Base-by-base conservation (phyloP, 2,888 invertebrate species). In the Hirtodrosophila confusa region DNA sequence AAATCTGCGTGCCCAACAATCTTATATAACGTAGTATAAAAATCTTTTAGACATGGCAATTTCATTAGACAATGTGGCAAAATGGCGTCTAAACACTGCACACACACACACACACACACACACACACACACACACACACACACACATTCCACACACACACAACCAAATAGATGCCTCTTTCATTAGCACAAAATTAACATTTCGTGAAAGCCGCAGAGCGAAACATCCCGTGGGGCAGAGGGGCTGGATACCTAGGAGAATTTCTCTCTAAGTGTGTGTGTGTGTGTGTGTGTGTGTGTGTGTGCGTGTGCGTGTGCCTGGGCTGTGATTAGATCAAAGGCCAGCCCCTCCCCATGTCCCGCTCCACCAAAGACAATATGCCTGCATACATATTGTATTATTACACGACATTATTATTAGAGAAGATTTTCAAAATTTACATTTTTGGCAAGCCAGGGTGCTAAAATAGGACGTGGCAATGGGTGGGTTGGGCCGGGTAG, bases 101-200 rank as follows among this genome's bases (percentile, higher is more conserved):
- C 54, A 55, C 41, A 65, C 43, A 63, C 9, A 31, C 9, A 17
- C 36, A 60, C 33, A 49, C 11, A 27, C 11, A 29, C 11, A 51
- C 24, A 23, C 35, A 9, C 3, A 40, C 23, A 47, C 39, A 35
- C 27, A 23, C 9, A 31, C 9, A 17, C 36, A 60, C 33, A 49
- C 11, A 27, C 11, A 29, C 11, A 51, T n/a, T n/a, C n/a, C n/a
- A 27, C 7, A 39, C 17, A 33, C 23, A 47, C 39, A 35, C 27
- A 23, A 39, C 61, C 27, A 68, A 73, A 73, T 56, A 75, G 70
- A 75, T 51, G 65, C 41, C 45, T 50, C 72, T 72, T 70, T 85
- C 82, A 85, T 80, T 80, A 76, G 79, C 76, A 68, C 86, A 80
- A 80, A 80, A 85, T 80, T 85, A 82, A 80, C 80, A 80, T 80